Conservation (phyloP, 2,888 invertebrate genomes). For the Phaonia tiefii region DNA sequence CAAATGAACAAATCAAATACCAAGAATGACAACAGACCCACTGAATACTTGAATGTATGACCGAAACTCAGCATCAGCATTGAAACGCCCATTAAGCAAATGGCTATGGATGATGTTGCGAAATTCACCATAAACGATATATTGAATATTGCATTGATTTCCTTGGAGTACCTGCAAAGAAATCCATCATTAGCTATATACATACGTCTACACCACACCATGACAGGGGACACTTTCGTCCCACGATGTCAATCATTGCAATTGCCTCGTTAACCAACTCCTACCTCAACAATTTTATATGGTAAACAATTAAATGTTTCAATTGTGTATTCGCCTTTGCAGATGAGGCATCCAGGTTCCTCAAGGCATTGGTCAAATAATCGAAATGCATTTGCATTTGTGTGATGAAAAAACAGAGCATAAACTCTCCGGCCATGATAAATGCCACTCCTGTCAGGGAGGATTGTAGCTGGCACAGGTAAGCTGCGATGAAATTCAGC, state of each 20-base stretch:
- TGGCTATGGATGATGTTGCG: constrained; percentile 73
- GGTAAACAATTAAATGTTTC: constrained; percentile 71
- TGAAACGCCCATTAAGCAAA: constrained; percentile 75
- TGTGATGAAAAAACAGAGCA: constrained; percentile 73
- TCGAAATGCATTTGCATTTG: constrained; percentile 75
- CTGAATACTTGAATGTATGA: constrained; percentile 70
- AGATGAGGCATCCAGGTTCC: constrained; percentile 68
- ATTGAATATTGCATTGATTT: constrained; percentile 73
- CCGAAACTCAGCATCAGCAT: constrained; percentile 72
- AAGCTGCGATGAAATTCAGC: constrained; percentile 66
- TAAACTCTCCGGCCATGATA: constrained; percentile 72
- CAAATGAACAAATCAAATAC: constrained; percentile 73
- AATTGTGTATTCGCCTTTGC: constrained; percentile 69
- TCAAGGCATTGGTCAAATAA: constrained; percentile 69
- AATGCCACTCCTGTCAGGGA: constrained; percentile 70
- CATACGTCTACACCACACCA: too few relatives aligned
- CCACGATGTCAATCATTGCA: background rate
- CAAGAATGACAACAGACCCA: constrained; percentile 73
- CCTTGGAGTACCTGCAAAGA: constrained; percentile 64
- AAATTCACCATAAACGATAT: constrained; percentile 73
- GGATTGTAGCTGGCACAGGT: constrained; percentile 70
- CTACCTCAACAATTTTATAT: constrained; percentile 71
- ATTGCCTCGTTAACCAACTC: background rate
- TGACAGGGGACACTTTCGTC: too few relatives aligned
- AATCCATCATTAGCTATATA: background rate